Conservation (phyloP, 2,113 vertebrate genomes). For the Eudorcas thomsonii region DNA sequence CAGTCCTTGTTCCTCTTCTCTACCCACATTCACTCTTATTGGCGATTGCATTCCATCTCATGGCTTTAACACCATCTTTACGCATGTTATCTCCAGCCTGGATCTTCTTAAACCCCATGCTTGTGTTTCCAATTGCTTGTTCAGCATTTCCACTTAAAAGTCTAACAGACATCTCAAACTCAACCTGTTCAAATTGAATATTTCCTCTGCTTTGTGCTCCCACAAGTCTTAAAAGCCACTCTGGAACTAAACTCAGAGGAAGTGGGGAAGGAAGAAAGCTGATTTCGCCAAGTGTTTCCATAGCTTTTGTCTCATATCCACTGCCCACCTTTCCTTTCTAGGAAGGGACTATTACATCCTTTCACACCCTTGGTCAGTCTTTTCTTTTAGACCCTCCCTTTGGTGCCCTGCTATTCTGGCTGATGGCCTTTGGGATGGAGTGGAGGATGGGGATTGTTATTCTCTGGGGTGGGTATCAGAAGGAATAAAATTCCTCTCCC, state of each 20-base stretch:
- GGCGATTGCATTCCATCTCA: background rate
- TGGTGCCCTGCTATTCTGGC: background rate
- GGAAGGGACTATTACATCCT: background rate
- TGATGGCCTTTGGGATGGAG: background rate
- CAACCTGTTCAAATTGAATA: background rate
- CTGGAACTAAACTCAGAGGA: background rate
- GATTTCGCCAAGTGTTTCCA: background rate
- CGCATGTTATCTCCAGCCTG: background rate
- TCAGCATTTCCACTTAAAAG: background rate
- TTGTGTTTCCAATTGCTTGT: background rate
- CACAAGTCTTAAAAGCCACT: background rate
- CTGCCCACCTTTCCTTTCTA: background rate
- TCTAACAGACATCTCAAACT: background rate
- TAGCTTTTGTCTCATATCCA: background rate
- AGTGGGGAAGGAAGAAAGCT: background rate
- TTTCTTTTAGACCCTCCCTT: background rate
- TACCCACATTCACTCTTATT: background rate
- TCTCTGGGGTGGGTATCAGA: conserved; percentile 18
- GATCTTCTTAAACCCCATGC: background rate
- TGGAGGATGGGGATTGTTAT: background rate
- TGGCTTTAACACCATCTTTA: conserved; percentile 1
- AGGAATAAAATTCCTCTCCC: conserved; percentile 56
- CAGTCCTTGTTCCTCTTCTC: background rate
- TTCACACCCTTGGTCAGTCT: background rate
- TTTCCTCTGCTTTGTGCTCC: background rate